These are phyloP conservation scores for Marmota flaviventris DNA, from an alignment of 2,113 vertebrate genomes.

Conservation along the genomic window DNA sequence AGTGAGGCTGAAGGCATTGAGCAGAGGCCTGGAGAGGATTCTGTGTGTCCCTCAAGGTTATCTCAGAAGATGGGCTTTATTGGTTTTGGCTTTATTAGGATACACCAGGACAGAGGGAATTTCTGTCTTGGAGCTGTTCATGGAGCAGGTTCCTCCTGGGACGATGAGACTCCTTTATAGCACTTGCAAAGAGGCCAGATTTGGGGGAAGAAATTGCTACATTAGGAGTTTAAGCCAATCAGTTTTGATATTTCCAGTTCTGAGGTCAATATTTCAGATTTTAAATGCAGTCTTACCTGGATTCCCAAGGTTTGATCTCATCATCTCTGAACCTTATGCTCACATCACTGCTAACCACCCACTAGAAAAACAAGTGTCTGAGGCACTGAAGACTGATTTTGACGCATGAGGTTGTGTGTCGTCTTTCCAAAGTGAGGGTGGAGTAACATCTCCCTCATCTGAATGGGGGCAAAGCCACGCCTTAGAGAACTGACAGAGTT, in stretches of 20 bases:
- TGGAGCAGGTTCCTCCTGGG: background rate
- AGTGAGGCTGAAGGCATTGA: background rate
- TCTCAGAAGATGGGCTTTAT: background rate
- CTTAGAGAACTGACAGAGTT: background rate
- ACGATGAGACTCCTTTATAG: background rate
- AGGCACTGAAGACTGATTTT: background rate
- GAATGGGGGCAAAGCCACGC: background rate
- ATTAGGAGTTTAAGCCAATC: background rate
- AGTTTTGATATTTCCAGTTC: background rate
- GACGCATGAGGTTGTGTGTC: background rate
- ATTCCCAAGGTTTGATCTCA: background rate
- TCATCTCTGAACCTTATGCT: background rate
- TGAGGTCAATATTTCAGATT: background rate
- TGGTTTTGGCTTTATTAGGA: background rate
- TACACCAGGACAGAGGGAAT: background rate
- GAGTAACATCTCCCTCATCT: background rate
- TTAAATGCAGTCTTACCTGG: background rate
- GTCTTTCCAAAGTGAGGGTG: background rate
- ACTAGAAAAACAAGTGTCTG: background rate
- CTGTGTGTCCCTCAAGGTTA: background rate
- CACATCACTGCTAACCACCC: too few relatives aligned
- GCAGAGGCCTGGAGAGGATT: background rate
- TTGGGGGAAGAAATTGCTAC: background rate
- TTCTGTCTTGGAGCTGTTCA: background rate
- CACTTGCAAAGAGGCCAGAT: background rate